Conservation (phyloP, 2,113 vertebrate species). For the Calidris pugnax region DNA sequence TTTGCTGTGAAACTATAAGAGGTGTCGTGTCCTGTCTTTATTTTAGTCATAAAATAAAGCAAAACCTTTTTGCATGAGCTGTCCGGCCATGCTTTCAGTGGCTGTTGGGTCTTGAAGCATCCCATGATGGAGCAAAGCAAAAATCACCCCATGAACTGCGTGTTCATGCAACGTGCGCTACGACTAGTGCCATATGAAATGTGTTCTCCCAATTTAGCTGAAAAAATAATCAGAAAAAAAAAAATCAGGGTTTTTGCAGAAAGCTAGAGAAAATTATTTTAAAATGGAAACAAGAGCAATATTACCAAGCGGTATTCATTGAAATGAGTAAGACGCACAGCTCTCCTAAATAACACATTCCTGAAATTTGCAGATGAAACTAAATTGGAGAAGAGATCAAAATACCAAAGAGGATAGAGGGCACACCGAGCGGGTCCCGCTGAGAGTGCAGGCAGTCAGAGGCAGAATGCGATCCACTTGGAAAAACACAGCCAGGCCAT, state of each 20-base stretch:
- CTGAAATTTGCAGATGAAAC: background rate
- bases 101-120: background rate
- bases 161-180: background rate
- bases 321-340: background rate
- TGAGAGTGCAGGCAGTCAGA: background rate
- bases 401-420: background rate
- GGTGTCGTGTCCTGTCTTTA: background rate
- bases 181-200: background rate
- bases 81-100: background rate
- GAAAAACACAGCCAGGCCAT: background rate
- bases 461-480: background rate
- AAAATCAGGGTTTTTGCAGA: background rate
- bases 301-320: background rate
- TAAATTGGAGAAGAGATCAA: background rate
- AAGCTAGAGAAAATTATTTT: background rate
- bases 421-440: background rate
- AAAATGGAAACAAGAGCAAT: background rate
- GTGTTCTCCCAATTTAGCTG: background rate
- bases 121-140: background rate
- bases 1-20: background rate
- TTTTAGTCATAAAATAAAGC: background rate
- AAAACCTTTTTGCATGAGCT: background rate
- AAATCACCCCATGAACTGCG: background rate
- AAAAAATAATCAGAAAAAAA: background rate
- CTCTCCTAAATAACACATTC: background rate